phyloP scores from a whole-genome alignment of 2,797 vertebrate species.

The Mustela erminea region DNA sequence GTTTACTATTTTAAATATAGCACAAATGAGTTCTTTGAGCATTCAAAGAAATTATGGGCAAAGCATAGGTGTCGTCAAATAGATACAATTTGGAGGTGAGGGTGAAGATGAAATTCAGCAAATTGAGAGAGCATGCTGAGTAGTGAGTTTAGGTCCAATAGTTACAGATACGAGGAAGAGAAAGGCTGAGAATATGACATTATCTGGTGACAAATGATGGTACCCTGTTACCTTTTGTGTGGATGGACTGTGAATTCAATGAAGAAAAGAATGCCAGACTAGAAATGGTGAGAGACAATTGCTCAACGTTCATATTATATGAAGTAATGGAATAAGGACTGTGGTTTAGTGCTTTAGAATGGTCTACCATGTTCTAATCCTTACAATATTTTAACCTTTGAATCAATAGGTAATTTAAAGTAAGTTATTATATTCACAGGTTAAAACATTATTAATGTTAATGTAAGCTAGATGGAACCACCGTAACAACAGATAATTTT shows the following conservation, averaged over 20 bases:
- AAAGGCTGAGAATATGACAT: slow-evolving; percentile 13
- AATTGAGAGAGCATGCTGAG: background rate
- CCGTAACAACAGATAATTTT: slow-evolving; percentile 67
- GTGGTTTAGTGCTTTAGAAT: slow-evolving; percentile 53
- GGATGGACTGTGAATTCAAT: slow-evolving; percentile 35
- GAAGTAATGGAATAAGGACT: background rate
- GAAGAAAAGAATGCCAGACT: slow-evolving; percentile 15
- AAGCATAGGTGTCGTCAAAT: background rate
- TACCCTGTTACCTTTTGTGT: slow-evolving; percentile 82
- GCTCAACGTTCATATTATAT: background rate
- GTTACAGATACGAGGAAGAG: background rate
- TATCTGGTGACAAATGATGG: slow-evolving; percentile 53
- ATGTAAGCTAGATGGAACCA: slow-evolving; percentile 70
- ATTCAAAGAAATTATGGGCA: slow-evolving; percentile 60
- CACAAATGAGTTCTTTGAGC: slow-evolving; percentile 46
- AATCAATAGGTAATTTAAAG: slow-evolving; percentile 59
- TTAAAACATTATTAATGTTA: slow-evolving; percentile 73
- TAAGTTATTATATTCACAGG: slow-evolving; percentile 64
- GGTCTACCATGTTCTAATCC: background rate
- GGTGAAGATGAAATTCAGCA: background rate
- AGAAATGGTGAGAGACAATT: background rate
- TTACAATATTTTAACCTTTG: slow-evolving; percentile 77
- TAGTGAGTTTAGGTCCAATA: slow-evolving; percentile 21
- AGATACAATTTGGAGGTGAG: background rate
- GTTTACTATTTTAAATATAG: slow-evolving; percentile 67